Evolutionary conservation across 2,888 invertebrate genomes (phyloP).

Genomic region (Agrenia bidenticulata): DNA sequence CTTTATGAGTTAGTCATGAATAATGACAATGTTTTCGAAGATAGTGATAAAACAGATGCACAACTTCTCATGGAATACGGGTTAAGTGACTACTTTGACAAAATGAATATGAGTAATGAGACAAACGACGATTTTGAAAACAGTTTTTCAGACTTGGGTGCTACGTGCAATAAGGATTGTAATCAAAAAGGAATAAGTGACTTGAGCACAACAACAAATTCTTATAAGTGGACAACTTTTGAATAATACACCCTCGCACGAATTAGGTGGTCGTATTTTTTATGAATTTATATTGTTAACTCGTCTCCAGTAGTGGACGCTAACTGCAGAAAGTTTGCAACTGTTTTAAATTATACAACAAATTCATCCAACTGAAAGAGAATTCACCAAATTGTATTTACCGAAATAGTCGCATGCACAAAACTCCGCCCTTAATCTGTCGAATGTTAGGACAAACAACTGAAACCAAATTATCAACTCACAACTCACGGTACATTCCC

Average conservation of each 20-base stretch:
- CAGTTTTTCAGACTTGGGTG: constrained; percentile 8
- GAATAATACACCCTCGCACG: constrained; percentile 15
- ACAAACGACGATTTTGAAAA: constrained; percentile 3
- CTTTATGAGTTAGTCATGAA: constrained; percentile 49
- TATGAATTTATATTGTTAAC: too few relatives aligned
- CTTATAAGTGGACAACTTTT: constrained; percentile 29
- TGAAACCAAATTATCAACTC: too few relatives aligned
- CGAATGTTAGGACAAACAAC: too few relatives aligned
- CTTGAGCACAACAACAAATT: not conserved
- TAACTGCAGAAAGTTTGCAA: too few relatives aligned
- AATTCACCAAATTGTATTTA: too few relatives aligned
- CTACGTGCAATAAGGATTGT: not conserved
- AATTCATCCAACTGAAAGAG: too few relatives aligned
- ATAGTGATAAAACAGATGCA: constrained; percentile 49
- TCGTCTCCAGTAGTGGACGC: too few relatives aligned
- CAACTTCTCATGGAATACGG: constrained; percentile 51
- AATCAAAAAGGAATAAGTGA: not conserved
- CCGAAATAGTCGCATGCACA: too few relatives aligned
- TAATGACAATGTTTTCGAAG: constrained; percentile 49
- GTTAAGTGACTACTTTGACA: constrained; percentile 48
- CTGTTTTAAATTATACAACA: too few relatives aligned
- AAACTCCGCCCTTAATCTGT: too few relatives aligned
- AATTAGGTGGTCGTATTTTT: too few relatives aligned
- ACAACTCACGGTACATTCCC: too few relatives aligned
- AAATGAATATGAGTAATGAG: constrained; percentile 40